Percentiles rank a stretch among this genome's conserved stretches.
Evolutionary conservation across 53 echinoderm and acorn worm genomes (phyloP).

Genomic region (Actinopyga echinites): DNA sequence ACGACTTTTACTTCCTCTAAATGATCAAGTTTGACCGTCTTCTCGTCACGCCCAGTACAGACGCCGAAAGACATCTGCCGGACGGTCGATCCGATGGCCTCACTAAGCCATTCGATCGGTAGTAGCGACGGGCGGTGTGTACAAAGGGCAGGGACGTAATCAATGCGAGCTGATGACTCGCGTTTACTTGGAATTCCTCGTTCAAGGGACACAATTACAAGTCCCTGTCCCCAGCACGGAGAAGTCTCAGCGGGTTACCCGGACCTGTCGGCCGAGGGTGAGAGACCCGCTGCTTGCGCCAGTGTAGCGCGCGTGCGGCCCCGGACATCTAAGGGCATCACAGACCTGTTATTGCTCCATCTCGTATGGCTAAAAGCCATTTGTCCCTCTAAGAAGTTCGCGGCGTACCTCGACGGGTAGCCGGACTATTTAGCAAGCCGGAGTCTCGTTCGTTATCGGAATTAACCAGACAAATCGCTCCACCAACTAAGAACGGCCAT

Average conservation of each 20-base stretch:
- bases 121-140: slow-evolving; percentile 70
- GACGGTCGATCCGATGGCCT: slow-evolving; percentile 73
- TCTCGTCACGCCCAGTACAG: slow-evolving; percentile 45
- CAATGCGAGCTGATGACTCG: slow-evolving; percentile 57
- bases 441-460: slow-evolving; percentile 92
- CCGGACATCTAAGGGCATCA: slow-evolving; percentile 85
- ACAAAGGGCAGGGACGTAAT: too few species aligned
- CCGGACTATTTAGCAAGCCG: slow-evolving; percentile 84
- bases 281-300: slow-evolving; percentile 74
- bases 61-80: slow-evolving; percentile 37
- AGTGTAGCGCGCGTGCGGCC: slow-evolving; percentile 90
- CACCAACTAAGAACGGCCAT: slow-evolving; percentile 91
- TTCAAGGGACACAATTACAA: slow-evolving; percentile 59
- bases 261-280: slow-evolving; percentile 57
- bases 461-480: slow-evolving; percentile 86
- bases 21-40: slow-evolving; percentile 79
- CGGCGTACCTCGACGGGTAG: slow-evolving; percentile 66
- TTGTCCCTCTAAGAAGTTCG: slow-evolving; percentile 84
- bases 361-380: slow-evolving; percentile 83
- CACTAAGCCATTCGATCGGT: slow-evolving; percentile 83
- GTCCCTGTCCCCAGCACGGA: slow-evolving; percentile 39
- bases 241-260: slow-evolving; percentile 57
- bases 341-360: slow-evolving; percentile 93
- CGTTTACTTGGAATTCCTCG: slow-evolving; percentile 63
- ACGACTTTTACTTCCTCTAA: slow-evolving; percentile 59